Base-by-base conservation (phyloP, 2,888 invertebrate species). In the Parochlus steinenii region DNA sequence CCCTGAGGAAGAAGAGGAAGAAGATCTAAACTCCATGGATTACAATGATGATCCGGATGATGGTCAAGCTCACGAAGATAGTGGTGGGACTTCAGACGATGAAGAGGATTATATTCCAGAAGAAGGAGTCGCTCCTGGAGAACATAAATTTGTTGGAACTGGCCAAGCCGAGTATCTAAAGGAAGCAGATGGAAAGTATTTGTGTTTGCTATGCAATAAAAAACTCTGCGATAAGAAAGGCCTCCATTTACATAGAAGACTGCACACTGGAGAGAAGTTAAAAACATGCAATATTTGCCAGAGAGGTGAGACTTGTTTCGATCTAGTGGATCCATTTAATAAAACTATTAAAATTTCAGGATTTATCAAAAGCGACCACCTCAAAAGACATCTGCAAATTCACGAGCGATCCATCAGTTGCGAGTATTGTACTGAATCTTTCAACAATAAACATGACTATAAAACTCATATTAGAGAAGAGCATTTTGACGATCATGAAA, bases 231-330 rank as follows among this genome's bases (percentile, higher is more conserved):
- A 42, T 22, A 28, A 33, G 6, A 40, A 37, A 36, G 37, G 40
- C 6, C 34, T 42, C 6, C 34, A 31, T 33, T 30, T 42, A 10
- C 42, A 42, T 30, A 27, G 38, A 12, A 34, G 42, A 17, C 25
- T 39, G 5, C 42, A 42, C 18, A 39, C 40, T 3, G 40, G 42
- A n/a, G 30, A 42, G 17, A 42, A 42, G 23, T 30, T 42, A 18
- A 42, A 40, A 20, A 26, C 38, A 22, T 42, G 42, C 19, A 12
- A 30, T 7, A 36, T 39, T 7, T 42, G 42, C 19, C 32, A 37
- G 27, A 22, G 36, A 23, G 42, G 42, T 35, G 32, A 38, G 31
- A n/a, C n/a, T n/a, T n/a, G n/a, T n/a, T n/a, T n/a, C n/a, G n/a
- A n/a, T n/a, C n/a, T n/a, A n/a, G n/a, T n/a, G n/a, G n/a, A n/a